A percentile compares a stretch with the other conserved stretches of the same genome.
Conservation (phyloP, 2,888 invertebrate genomes). For the Emesis russula region DNA sequence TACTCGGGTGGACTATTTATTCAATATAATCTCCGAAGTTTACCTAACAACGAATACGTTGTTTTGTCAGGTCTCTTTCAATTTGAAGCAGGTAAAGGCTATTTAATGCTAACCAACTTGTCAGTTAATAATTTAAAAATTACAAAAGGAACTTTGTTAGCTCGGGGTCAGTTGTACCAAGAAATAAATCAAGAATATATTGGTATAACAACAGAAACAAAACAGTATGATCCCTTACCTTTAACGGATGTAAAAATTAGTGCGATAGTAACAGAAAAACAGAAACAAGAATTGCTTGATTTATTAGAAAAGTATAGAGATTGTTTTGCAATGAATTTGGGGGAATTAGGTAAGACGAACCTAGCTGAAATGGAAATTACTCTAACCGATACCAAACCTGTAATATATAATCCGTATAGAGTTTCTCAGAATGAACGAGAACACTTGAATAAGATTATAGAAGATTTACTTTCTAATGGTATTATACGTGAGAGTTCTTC, state of each 20-base stretch:
- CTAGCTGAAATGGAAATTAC: constrained; percentile 31
- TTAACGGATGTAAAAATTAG: not conserved
- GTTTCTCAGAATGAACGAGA: no score
- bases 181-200: no score
- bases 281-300: not conserved
- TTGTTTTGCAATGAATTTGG: constrained; percentile 38
- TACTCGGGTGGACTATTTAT: no score
- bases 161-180: no score
- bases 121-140: no score
- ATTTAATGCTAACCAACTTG: no score
- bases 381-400: constrained; percentile 17
- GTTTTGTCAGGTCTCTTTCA: constrained; percentile 19
- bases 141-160: no score
- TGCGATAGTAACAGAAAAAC: not conserved
- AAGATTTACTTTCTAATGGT: no score
- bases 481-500: no score
- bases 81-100: not conserved
- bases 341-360: constrained; percentile 31
- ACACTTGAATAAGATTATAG: no score
- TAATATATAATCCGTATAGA: constrained; percentile 39
- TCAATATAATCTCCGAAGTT: not conserved
- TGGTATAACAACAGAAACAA: no score
- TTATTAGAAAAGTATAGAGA: constrained; percentile 35
- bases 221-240: constrained; percentile 7
- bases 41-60: constrained; percentile 22